Evolutionary conservation across 2,888 invertebrate species (phyloP), one percentile per base, ranked within the genome.

Genomic region (Cistogaster globosa): DNA sequence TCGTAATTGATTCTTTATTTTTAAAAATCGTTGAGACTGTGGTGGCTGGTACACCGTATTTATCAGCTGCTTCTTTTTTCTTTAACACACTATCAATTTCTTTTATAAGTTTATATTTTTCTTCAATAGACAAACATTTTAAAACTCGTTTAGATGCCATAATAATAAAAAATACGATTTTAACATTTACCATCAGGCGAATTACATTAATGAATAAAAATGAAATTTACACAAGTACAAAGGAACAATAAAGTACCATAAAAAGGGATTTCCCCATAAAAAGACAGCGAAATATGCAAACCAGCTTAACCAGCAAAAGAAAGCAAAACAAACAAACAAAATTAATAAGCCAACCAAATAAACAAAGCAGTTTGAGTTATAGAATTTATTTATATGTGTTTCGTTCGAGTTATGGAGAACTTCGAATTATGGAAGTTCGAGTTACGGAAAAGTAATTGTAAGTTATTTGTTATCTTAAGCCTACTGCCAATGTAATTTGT

Each of bases 61-160:
- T 71, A 3, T 71, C 38, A 57, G 57, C 71, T 51, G 57, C 45
- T 58, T 71, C 57, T 26, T 71, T 69, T 65, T 65, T 48, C n/a
- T 48, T 48, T 65, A 65, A 65, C 36, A 36, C 60, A 60, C 16
- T 36, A 20, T 60, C 36, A 0, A 32, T 6, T 36, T n/a, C 60
- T 36, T 60, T 60, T 42, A 42, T 42, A 42, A 42, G 42, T 42
- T 42, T 42, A 42, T 42, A 42, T 42, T 42, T 42, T 42, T 9
- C 42, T 9, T 42, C 12, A 9, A 42, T 42, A 2, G 12, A 42
- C 8, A 42, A 42, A 9, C 42, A 42, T 42, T 42, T 42, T 42
- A 9, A 42, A 42, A 8, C 42, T 6, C 42, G 42, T 8, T 42
- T 42, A 32, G 32, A 4, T 32, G 32, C 32, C 32, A 32, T 32